Evolutionary conservation across 2,797 vertebrate genomes (phyloP).

Genomic region (Hoplostethus atlanticus): DNA sequence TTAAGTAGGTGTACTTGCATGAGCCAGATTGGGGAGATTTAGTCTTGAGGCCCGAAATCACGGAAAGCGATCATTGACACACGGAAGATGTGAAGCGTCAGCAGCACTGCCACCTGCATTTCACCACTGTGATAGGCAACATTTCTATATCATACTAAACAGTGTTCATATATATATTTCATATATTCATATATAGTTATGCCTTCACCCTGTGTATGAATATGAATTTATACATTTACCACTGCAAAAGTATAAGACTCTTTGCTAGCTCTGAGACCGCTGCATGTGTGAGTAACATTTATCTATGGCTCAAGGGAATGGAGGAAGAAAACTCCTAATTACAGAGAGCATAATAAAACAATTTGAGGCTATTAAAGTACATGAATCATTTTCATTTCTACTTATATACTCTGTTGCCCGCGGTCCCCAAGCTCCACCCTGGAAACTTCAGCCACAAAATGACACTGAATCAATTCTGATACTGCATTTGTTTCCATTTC

Average conservation of each 20-base stretch:
- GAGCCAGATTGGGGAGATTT: no score
- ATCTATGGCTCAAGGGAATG: slow-evolving; percentile 2
- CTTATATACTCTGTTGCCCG: neutral
- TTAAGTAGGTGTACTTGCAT: no score
- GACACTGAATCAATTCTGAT: neutral
- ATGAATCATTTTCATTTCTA: slow-evolving; percentile 34
- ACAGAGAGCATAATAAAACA: slow-evolving; percentile 29
- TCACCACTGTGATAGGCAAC: slow-evolving; percentile 6
- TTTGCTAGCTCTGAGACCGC: slow-evolving; percentile 1
- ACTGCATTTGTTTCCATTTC: neutral
- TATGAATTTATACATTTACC: slow-evolving; percentile 14
- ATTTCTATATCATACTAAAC: neutral
- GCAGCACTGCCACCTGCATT: neutral
- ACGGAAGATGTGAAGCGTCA: neutral
- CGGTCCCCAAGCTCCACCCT: slow-evolving; percentile 6
- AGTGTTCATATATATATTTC: slow-evolving; percentile 4
- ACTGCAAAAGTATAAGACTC: neutral
- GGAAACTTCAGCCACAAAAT: slow-evolving; percentile 11
- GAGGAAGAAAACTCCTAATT: slow-evolving; percentile 28
- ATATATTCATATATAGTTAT: neutral
- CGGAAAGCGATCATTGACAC: neutral
- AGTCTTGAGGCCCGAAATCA: neutral
- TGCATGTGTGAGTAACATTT: slow-evolving; percentile 4
- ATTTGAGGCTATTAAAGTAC: slow-evolving; percentile 28
- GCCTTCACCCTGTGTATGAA: neutral